phyloP scores from a whole-genome alignment of 2,797 vertebrate genomes.

The Pogoniulus pusillus region DNA sequence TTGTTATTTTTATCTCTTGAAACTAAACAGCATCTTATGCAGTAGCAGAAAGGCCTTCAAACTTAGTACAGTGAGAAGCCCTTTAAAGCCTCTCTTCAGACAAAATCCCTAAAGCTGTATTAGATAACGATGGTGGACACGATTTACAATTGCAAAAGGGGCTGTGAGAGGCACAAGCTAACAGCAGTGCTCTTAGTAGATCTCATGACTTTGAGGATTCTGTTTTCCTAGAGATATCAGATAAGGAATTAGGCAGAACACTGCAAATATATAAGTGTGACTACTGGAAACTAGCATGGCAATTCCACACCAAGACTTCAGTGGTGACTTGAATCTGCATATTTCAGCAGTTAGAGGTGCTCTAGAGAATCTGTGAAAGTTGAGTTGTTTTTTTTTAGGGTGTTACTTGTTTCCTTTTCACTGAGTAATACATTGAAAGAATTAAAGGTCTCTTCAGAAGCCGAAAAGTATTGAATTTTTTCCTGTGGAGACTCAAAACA shows the following conservation, averaged over 20 bases:
- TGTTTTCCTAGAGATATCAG: not conserved
- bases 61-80: not conserved
- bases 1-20: not conserved
- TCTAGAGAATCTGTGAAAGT: not conserved
- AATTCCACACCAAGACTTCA: not conserved
- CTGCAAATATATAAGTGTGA: not conserved
- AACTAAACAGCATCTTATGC: rapidly evolving
- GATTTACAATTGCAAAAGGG: not conserved
- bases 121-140: not conserved
- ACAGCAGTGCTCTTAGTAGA: not conserved
- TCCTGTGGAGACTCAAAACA: not conserved
- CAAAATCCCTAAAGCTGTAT: not conserved
- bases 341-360: not conserved
- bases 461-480: not conserved
- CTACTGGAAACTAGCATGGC: not conserved
- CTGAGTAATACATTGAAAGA: not conserved
- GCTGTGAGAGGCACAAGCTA: not conserved
- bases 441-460: not conserved
- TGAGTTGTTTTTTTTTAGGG: not conserved
- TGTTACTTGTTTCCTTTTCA: not conserved
- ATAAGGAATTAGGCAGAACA: not conserved
- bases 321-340: not conserved
- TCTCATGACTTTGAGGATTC: not conserved
- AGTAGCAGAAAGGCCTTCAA: not conserved
- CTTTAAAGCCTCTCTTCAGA: not conserved